phyloP scores from a whole-genome alignment of 2,113 vertebrate species.

The Atlantisia rogersi region DNA sequence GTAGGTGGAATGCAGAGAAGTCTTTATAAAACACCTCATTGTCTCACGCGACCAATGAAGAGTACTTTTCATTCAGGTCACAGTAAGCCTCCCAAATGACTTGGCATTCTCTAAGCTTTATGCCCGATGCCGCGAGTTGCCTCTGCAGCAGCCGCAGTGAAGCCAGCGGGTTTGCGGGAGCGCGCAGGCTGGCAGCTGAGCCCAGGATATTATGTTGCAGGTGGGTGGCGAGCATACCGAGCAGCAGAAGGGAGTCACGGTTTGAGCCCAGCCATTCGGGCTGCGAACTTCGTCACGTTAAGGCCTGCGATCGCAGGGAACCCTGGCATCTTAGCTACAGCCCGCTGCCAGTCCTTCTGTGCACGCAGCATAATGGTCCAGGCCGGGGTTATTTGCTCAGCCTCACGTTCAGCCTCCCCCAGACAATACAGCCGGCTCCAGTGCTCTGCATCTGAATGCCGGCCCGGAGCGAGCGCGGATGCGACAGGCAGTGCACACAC shows the following conservation, averaged over 20 bases:
- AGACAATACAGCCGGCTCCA: background rate
- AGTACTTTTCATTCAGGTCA: constrained; percentile 30
- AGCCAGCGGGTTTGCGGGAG: background rate
- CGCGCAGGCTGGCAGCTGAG: background rate
- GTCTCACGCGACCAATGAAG: background rate
- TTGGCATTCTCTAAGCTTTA: background rate
- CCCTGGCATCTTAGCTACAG: background rate
- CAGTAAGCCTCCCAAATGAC: constrained; percentile 15
- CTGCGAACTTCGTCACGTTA: background rate
- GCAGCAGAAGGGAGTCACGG: background rate
- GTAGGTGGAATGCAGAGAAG: background rate
- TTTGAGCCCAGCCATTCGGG: background rate
- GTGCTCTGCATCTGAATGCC: background rate
- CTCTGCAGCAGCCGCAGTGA: background rate
- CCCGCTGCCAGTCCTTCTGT: background rate
- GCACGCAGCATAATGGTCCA: accelerated
- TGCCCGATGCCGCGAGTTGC: background rate
- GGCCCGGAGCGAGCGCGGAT: accelerated
- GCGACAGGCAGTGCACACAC: background rate
- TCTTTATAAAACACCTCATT: background rate
- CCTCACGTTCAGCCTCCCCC: background rate
- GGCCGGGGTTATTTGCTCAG: background rate
- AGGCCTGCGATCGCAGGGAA: background rate
- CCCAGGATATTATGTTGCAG: background rate
- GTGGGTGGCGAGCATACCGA: background rate